phyloP scores from a whole-genome alignment of 1,140 invertebrate species.

The Antheraea pernyi region DNA sequence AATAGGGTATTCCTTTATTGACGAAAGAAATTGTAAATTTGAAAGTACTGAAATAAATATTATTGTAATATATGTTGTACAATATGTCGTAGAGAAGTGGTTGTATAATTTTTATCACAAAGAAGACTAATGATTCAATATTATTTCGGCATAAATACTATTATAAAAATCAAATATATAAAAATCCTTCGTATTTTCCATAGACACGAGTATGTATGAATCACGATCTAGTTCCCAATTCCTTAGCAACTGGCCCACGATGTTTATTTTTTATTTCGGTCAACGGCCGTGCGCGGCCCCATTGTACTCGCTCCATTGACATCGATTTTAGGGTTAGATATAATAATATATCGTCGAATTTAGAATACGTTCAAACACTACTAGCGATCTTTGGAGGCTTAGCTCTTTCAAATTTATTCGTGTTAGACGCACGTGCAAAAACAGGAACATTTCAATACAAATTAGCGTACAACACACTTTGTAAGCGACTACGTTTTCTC shows the following conservation, averaged over 20 bases:
- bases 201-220: constrained; percentile 26
- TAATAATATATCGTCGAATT: constrained; percentile 28
- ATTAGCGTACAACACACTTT: neutral
- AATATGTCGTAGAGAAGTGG: neutral
- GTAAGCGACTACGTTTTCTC: neutral
- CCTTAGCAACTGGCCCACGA: constrained; percentile 43
- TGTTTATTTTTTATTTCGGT: constrained; percentile 68
- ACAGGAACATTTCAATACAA: constrained; percentile 18
- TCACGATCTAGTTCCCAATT: constrained; percentile 55
- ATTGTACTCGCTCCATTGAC: constrained; percentile 63
- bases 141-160: neutral
- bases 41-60: too few relatives aligned
- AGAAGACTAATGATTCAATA: neutral
- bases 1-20: too few relatives aligned
- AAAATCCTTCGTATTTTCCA: constrained; percentile 2
- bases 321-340: constrained; percentile 60
- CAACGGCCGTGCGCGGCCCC: constrained; percentile 60
- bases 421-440: constrained; percentile 23
- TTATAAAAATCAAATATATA: constrained; percentile 10
- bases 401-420: constrained; percentile 13
- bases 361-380: constrained; percentile 14
- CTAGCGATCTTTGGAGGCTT: neutral
- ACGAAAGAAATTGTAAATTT: too few relatives aligned
- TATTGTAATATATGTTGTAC: too few relatives aligned
- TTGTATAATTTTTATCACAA: neutral